Conservation (phyloP, 2,113 vertebrate genomes). For the Aptenodytes patagonicus region DNA sequence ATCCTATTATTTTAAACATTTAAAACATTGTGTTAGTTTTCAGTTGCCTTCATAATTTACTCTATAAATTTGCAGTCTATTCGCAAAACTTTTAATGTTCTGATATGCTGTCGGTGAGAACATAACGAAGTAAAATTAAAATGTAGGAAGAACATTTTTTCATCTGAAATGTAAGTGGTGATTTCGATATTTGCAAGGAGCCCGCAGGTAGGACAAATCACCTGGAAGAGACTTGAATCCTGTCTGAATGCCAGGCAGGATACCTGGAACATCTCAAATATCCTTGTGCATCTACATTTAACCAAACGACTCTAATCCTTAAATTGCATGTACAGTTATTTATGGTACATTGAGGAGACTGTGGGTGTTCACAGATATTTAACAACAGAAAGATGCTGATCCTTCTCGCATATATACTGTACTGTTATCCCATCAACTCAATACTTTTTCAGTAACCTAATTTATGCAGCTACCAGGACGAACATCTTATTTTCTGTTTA, state of each 20-base stretch:
- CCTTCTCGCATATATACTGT: neutral
- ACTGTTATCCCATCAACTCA: neutral
- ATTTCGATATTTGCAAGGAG: neutral
- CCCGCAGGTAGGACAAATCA: neutral
- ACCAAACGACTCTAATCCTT: neutral
- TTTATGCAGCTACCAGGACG: rapidly evolving
- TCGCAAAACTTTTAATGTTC: neutral
- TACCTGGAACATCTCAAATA: neutral
- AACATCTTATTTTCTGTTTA: neutral
- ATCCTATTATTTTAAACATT: neutral
- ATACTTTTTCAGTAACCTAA: neutral
- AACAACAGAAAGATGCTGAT: neutral
- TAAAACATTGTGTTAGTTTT: neutral
- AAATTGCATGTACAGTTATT: neutral
- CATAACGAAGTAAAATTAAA: neutral
- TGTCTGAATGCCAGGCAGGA: neutral
- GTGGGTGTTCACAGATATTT: neutral
- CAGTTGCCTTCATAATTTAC: neutral
- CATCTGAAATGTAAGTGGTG: neutral
- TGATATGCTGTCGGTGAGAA: neutral
- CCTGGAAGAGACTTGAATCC: neutral
- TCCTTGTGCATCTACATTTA: neutral
- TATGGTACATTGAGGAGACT: neutral
- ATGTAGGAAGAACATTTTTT: neutral
- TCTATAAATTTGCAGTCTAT: neutral